Conservation (phyloP, 2,888 invertebrate genomes). For the Chydorus sphaericus region DNA sequence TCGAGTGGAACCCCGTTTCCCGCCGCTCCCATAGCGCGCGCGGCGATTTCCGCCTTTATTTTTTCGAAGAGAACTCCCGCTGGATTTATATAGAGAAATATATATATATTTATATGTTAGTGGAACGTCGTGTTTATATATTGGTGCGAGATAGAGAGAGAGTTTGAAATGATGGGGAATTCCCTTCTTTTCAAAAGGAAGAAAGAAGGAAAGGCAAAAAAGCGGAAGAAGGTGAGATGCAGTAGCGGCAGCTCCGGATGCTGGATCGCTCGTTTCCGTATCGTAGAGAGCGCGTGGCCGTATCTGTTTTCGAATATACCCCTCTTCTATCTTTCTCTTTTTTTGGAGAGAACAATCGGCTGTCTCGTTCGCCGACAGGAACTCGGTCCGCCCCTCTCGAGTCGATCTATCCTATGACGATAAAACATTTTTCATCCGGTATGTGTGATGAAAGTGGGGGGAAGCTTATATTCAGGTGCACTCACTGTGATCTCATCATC, state of each 20-base stretch:
- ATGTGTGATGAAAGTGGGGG: too few relatives aligned
- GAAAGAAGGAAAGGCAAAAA: not conserved
- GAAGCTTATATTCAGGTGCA: too few relatives aligned
- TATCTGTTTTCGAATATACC: too few relatives aligned
- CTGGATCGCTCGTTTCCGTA: constrained; percentile 4
- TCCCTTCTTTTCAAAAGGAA: not conserved
- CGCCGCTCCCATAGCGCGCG: too few relatives aligned
- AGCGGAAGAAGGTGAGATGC: constrained; percentile 2
- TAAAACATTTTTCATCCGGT: too few relatives aligned
- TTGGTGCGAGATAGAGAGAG: not conserved
- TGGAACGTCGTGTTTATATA: not conserved
- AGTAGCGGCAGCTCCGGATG: not conserved
- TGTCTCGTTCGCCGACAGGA: too few relatives aligned
- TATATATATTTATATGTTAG: not conserved
- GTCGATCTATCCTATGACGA: too few relatives aligned
- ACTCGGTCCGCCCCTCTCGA: too few relatives aligned
- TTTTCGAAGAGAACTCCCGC: not conserved
- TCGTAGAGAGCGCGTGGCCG: not conserved
- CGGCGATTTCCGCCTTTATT: constrained; percentile 4
- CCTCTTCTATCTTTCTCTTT: too few relatives aligned
- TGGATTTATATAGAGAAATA: not conserved
- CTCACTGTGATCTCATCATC: too few relatives aligned
- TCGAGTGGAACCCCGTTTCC: not conserved
- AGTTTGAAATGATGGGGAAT: constrained; percentile 5
- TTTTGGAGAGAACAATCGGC: too few relatives aligned